These are phyloP conservation scores for Anguilla rostrata DNA, from an alignment of 2,113 vertebrate species.

Conservation along the genomic window DNA sequence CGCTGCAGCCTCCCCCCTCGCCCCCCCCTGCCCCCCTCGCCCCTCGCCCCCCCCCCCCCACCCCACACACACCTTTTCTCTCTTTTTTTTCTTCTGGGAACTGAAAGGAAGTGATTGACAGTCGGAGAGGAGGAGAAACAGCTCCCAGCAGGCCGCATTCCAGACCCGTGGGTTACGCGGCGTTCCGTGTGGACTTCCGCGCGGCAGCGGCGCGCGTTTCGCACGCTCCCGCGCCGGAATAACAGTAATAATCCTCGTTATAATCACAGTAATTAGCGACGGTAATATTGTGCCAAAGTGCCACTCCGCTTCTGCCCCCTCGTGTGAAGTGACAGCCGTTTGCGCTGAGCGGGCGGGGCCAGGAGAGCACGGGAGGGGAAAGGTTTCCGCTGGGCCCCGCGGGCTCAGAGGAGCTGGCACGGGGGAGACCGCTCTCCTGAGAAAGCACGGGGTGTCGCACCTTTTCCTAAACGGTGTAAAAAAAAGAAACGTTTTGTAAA, in stretches of 20 bases:
- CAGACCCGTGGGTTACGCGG: conserved; percentile 67
- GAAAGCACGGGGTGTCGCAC: too few relatives aligned
- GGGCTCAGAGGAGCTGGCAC: too few relatives aligned
- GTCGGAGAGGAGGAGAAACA: conserved; percentile 52
- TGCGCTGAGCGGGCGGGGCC: conserved; percentile 5
- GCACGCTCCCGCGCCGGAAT: conserved; percentile 34
- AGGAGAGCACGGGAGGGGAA: background rate
- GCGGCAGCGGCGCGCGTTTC: conserved; percentile 40
- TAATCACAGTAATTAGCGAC: conserved; percentile 66
- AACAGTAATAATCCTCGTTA: conserved; percentile 60
- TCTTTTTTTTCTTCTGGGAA: conserved; percentile 16
- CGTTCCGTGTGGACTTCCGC: conserved; percentile 65
- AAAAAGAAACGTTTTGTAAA: too few relatives aligned
- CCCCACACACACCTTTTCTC: conserved; percentile 24
- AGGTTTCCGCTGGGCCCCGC: too few relatives aligned
- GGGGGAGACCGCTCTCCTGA: too few relatives aligned
- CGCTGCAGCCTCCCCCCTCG: too few relatives aligned
- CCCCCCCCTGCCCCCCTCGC: too few relatives aligned
- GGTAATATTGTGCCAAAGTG: conserved; percentile 59
- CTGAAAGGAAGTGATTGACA: conserved; percentile 66
- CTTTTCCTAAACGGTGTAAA: too few relatives aligned
- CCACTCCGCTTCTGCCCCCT: conserved; percentile 44
- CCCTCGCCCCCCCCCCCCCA: too few relatives aligned
- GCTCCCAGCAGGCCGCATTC: conserved; percentile 62
- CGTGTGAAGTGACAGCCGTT: conserved; percentile 3